These are phyloP conservation scores for Nannoperca australis DNA, from an alignment of 2,797 vertebrate genomes.

Conservation along the genomic window DNA sequence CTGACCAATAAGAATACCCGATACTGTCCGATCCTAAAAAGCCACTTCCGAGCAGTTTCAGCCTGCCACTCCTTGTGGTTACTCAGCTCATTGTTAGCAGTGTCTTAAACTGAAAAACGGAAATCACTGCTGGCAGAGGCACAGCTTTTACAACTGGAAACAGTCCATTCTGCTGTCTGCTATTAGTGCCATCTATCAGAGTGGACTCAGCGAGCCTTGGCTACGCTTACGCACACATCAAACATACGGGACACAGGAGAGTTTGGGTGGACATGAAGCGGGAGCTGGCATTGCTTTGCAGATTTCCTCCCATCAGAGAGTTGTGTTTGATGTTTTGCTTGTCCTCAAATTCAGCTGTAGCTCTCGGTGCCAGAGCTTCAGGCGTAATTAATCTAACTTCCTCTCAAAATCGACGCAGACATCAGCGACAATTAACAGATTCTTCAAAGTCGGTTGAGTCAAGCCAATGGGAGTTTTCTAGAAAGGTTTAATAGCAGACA, in stretches of 20 bases:
- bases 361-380: conserved; percentile 43
- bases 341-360: conserved; percentile 45
- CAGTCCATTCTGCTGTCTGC: conserved; percentile 37
- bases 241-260: conserved; percentile 22
- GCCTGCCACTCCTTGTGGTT: conserved; percentile 66
- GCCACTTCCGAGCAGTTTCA: conserved; percentile 64
- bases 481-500: conserved; percentile 38
- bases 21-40: conserved; percentile 59
- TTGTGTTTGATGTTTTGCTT: conserved; percentile 59
- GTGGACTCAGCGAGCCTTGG: conserved; percentile 31
- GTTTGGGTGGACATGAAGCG: conserved; percentile 52
- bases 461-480: conserved; percentile 26
- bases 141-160: conserved; percentile 56
- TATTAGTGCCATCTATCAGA: conserved; percentile 59
- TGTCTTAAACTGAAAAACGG: conserved; percentile 54
- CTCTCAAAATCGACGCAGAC: conserved; percentile 56
- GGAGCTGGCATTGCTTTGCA: conserved; percentile 44
- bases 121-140: conserved; percentile 66
- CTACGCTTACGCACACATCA: conserved; percentile 36
- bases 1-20: conserved; percentile 65
- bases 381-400: conserved; percentile 73
- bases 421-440: conserved; percentile 52
- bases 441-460: conserved; percentile 39
- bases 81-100: conserved; percentile 70
- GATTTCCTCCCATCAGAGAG: conserved; percentile 51